Conservation (phyloP, 2,113 vertebrate species). For the Neotragus pygmaeus region DNA sequence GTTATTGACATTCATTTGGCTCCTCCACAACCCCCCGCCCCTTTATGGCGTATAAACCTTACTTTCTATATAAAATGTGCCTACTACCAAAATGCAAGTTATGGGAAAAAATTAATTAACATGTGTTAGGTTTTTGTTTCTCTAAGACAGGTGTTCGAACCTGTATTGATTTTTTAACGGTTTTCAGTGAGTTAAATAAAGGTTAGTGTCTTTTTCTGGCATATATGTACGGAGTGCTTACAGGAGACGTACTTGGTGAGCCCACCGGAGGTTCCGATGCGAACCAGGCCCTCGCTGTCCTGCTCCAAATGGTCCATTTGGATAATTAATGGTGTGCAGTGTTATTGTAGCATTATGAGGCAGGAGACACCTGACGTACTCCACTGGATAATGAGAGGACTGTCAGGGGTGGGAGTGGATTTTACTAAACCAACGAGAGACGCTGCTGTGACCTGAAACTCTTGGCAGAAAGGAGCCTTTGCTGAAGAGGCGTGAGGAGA, state of each 20-base stretch:
- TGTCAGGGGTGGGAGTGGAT: neutral
- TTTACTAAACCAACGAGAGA: neutral
- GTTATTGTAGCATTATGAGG: neutral
- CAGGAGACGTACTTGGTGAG: neutral
- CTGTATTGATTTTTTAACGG: conserved; percentile 26
- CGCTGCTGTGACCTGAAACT: too few relatives aligned
- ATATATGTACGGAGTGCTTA: neutral
- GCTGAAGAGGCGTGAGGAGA: neutral
- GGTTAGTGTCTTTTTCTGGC: conserved; percentile 37
- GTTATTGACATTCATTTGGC: neutral
- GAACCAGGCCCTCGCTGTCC: neutral
- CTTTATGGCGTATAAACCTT: neutral
- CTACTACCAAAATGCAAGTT: neutral
- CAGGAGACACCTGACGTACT: neutral
- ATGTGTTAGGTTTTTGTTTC: neutral
- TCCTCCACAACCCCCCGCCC: neutral
- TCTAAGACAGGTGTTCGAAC: neutral
- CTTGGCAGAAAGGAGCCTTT: neutral
- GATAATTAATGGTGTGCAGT: neutral
- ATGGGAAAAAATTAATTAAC: neutral
- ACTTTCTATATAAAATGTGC: neutral
- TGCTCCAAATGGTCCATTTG: neutral
- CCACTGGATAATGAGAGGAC: rapidly evolving
- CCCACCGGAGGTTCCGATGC: neutral
- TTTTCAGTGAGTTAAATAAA: conserved; percentile 29